Base-by-base conservation (phyloP, 2,888 invertebrate genomes). In the Panzeria rudis region DNA sequence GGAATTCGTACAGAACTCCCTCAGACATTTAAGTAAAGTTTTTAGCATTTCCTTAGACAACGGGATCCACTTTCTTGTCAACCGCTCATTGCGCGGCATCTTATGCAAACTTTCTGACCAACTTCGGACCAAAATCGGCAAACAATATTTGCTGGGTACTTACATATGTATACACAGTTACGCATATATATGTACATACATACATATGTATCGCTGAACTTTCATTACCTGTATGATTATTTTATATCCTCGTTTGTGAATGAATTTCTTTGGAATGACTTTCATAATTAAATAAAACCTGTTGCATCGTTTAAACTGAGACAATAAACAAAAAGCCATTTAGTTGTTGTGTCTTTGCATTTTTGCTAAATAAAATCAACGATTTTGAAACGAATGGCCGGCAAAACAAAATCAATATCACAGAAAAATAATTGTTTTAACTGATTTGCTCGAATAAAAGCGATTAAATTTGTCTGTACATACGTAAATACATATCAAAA, bases 201-300 rank as follows among this genome's bases (percentile, higher is more conserved):
- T 41, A 13, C 15, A 41, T 41, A 15, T 23, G 23, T 32, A 20
- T 52, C 41, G 15, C 13, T 69, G n/a, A 23, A 38, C 64, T 72
- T 66, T 72, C 35, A 80, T 66, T 72, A 62, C 47, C 61, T 54
- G 69, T 69, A 76, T 47, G 23, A 69, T 61, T 59, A 59, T 76
- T 69, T 81, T 61, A 68, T 75, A 82, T 82, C 69, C 75, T 76
- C 54, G 47, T 82, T 11, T 69, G 64, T 72, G 44, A 72, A 23
- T 64, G 62, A 62, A 72, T 72, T 66, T 80, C 56, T 72, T 64
- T 47, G 64, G 47, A 72, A 72, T 80, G 32, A 72, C 72, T 72
- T 66, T 72, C 64, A 56, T 80, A 72, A 72, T 72, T 64, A 62
- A 79, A 72, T 61, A 41, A 80, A 72, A 72, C 78, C 71, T 78